Evolutionary conservation across 2,113 vertebrate species (phyloP).

Genomic region (Acrocephalus kingi): DNA sequence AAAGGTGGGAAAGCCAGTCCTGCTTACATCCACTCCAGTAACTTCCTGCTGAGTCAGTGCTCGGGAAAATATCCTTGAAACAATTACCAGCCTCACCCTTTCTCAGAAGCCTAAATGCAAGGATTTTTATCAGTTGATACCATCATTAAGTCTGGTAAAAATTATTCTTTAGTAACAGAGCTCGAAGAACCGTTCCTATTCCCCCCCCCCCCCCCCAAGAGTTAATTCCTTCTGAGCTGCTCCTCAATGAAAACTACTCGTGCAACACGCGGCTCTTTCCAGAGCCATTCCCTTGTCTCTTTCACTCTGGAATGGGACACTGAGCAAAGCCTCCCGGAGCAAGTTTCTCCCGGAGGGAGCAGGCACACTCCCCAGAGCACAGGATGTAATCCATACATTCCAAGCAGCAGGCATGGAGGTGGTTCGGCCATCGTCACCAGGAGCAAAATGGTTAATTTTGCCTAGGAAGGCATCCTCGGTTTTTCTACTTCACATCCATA

Average conservation of each 20-base stretch:
- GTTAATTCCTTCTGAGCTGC: background rate
- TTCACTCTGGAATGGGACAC: background rate
- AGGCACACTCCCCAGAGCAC: background rate
- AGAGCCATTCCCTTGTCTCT: fast-evolving
- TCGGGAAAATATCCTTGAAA: background rate
- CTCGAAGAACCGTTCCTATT: fast-evolving
- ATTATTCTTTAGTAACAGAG: background rate
- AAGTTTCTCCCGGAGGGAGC: background rate
- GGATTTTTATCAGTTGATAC: fast-evolving
- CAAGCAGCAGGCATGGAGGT: fast-evolving
- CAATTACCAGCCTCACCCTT: background rate
- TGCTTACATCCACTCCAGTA: background rate
- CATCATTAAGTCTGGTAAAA: background rate
- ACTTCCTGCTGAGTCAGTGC: background rate
- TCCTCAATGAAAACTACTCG: fast-evolving
- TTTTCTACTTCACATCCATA: fast-evolving
- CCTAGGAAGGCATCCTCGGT: background rate
- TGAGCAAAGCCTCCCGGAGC: background rate
- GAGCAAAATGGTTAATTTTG: fast-evolving
- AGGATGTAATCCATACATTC: fast-evolving
- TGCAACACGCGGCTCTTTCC: background rate
- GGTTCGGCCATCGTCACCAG: fast-evolving
- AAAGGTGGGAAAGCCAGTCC: background rate
- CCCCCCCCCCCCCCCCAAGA: fast-evolving
- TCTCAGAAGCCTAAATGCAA: background rate